phyloP scores from a whole-genome alignment of 2,797 vertebrate genomes.

The Xenopus petersii region DNA sequence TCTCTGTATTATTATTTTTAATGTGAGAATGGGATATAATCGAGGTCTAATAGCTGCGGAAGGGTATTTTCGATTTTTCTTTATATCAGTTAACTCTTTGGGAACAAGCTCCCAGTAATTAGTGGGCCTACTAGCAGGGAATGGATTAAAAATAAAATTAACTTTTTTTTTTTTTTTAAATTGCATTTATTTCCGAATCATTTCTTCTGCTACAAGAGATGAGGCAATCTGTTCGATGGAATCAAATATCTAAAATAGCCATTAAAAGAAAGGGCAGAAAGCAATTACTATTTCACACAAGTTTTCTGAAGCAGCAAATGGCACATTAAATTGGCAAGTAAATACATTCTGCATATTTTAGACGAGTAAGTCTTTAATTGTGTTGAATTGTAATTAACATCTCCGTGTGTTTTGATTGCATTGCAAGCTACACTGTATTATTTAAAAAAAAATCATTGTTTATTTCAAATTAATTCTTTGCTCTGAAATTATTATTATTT shows the following conservation, averaged over 20 bases:
- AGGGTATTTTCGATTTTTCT: background rate
- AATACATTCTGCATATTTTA: conserved; percentile 70
- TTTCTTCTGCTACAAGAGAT: conserved; percentile 53
- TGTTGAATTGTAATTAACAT: conserved; percentile 61
- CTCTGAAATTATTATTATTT: too few relatives aligned
- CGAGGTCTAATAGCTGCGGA: conserved; percentile 19
- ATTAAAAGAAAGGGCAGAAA: conserved; percentile 54
- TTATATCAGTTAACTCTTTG: background rate
- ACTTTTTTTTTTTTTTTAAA: background rate
- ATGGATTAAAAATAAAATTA: too few relatives aligned
- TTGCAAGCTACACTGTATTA: background rate
- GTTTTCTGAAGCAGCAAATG: conserved; percentile 60
- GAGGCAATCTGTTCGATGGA: conserved; percentile 65
- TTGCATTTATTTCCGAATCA: background rate
- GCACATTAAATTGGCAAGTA: conserved; percentile 55
- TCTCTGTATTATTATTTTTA: conserved; percentile 51
- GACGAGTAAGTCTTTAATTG: conserved; percentile 71
- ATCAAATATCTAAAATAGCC: conserved; percentile 62
- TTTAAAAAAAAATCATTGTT: too few relatives aligned
- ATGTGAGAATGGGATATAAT: conserved; percentile 23
- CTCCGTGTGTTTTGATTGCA: background rate
- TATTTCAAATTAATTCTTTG: too few relatives aligned
- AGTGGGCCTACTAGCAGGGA: too few relatives aligned
- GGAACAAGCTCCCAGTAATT: background rate
- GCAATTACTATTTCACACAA: conserved; percentile 73